These are phyloP conservation scores for Sebastes hubbsi DNA, from an alignment of 2,797 vertebrate genomes.

Conservation along the genomic window DNA sequence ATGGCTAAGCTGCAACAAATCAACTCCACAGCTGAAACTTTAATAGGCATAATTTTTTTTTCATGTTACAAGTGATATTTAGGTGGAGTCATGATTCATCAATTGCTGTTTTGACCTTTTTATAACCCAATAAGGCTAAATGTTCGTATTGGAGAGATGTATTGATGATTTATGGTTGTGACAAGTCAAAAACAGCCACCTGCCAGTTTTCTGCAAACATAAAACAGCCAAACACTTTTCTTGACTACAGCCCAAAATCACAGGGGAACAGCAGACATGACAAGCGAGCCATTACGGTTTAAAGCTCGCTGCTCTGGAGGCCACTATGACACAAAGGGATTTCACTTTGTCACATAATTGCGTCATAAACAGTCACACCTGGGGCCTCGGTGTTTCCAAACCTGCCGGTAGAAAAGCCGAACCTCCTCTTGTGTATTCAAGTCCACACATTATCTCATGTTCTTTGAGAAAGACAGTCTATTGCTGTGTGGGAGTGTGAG, in stretches of 20 bases:
- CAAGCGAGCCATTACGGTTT: background rate
- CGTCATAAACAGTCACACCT: slow-evolving; percentile 64
- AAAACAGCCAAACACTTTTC: background rate
- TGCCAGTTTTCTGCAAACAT: slow-evolving; percentile 13
- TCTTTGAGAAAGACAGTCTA: slow-evolving; percentile 1
- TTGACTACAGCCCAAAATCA: background rate
- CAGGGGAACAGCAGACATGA: slow-evolving; percentile 15
- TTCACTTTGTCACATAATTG: slow-evolving; percentile 51
- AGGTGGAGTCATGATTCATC: slow-evolving; percentile 3
- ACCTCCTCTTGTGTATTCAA: slow-evolving; percentile 34
- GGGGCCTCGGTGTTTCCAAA: slow-evolving; percentile 53
- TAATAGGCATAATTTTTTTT: background rate
- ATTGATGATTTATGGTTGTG: background rate
- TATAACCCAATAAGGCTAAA: background rate
- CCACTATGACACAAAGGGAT: slow-evolving; percentile 8
- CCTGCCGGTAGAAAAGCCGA: slow-evolving; percentile 42
- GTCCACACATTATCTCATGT: slow-evolving; percentile 47
- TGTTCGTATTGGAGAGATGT: background rate
- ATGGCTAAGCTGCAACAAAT: slow-evolving; percentile 49
- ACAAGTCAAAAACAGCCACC: background rate
- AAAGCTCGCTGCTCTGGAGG: slow-evolving; percentile 2
- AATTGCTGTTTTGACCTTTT: background rate
- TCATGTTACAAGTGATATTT: slow-evolving; percentile 7
- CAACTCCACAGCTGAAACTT: slow-evolving; percentile 23
- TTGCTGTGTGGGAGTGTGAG: slow-evolving; percentile 34